These are phyloP conservation scores for Bucorvus abyssinicus DNA, from an alignment of 2,797 vertebrate species.

Conservation along the genomic window DNA sequence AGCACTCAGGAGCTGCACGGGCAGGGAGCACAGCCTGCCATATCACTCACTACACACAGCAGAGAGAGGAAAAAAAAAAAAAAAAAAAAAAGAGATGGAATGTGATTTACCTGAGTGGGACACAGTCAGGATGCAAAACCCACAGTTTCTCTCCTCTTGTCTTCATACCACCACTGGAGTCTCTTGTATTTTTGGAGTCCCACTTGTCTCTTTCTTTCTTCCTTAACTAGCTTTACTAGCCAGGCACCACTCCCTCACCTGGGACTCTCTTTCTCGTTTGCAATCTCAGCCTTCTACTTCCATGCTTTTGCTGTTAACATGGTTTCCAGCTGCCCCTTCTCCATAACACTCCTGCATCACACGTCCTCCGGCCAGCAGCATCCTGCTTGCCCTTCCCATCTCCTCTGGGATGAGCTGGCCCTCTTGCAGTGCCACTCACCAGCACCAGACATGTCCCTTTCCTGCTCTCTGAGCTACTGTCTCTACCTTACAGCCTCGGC, in stretches of 20 bases:
- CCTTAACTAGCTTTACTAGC: neutral
- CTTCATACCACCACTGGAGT: neutral
- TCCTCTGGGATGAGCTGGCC: too few species aligned
- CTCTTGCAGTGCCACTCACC: neutral
- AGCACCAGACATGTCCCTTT: fast-evolving
- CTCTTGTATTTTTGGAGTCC: neutral
- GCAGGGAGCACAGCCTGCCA: neutral
- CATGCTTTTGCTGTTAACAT: fast-evolving
- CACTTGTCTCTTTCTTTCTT: neutral
- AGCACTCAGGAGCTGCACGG: neutral
- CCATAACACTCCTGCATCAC: fast-evolving
- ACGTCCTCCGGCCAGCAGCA: neutral
- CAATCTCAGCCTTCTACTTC: neutral
- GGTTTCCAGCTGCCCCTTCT: neutral
- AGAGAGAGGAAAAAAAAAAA: neutral
- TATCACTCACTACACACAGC: fast-evolving
- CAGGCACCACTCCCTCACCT: neutral
- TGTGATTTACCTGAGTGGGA: neutral
- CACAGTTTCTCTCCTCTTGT: neutral
- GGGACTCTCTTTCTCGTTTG: neutral
- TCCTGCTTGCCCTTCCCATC: neutral
- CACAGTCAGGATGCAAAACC: neutral
- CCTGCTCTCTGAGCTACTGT: neutral
- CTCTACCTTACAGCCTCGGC: fast-evolving
- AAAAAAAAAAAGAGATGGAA: neutral